These are phyloP conservation scores for Cephalopholis sonnerati DNA, from an alignment of 2,113 vertebrate species.

Conservation along the genomic window DNA sequence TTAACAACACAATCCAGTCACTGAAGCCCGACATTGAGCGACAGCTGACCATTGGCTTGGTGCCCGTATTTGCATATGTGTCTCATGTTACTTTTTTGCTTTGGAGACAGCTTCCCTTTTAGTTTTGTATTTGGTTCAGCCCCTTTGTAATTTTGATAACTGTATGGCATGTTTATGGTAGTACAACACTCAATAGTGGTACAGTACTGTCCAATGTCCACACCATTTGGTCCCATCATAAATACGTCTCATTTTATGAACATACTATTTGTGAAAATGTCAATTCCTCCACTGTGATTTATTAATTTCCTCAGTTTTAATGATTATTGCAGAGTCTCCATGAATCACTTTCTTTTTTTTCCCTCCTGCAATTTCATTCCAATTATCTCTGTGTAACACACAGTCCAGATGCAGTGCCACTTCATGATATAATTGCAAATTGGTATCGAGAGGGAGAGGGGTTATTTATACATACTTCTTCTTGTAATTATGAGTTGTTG, in stretches of 20 bases:
- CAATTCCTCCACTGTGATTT: not conserved
- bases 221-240: not conserved
- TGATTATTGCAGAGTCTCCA: not conserved
- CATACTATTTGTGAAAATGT: slow-evolving; percentile 4
- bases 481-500: slow-evolving; percentile 62
- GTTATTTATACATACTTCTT: slow-evolving; percentile 33
- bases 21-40: too few species aligned
- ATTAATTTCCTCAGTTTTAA: not conserved
- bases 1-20: too few species aligned
- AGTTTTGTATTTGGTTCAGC: not conserved
- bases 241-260: not conserved
- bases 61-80: not conserved
- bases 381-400: slow-evolving; percentile 52
- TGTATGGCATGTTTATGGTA: not conserved
- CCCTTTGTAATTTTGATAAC: not conserved
- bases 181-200: not conserved
- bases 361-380: slow-evolving; percentile 30
- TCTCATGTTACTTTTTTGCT: not conserved
- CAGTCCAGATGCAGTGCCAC: slow-evolving; percentile 41
- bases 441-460: slow-evolving; percentile 21
- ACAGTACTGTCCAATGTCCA: not conserved
- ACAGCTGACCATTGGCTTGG: too few species aligned
- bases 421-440: slow-evolving; percentile 53
- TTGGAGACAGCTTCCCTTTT: not conserved
- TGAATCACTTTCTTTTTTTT: slow-evolving; percentile 14